Conservation (phyloP, 2,113 vertebrate genomes). For the Orientallactaga bullata region DNA sequence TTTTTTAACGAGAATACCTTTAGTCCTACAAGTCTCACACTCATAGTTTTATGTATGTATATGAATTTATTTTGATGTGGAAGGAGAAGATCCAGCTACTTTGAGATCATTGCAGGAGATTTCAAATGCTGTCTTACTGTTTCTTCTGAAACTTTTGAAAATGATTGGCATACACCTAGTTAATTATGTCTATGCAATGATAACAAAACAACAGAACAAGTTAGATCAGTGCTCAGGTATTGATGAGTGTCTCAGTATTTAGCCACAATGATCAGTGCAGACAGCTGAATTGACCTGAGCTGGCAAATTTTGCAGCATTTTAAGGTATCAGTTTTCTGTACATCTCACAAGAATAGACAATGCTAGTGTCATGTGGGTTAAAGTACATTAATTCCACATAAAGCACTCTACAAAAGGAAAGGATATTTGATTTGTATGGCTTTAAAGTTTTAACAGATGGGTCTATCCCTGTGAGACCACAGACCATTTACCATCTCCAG, state of each 20-base stretch:
- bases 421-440: conserved; percentile 81
- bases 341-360: conserved; percentile 70
- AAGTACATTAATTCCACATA: conserved; percentile 72
- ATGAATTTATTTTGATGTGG: not conserved
- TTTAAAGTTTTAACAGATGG: conserved; percentile 85
- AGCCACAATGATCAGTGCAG: not conserved
- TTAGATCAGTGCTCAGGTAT: not conserved
- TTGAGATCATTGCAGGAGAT: not conserved
- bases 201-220: conserved; percentile 28
- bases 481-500: conserved; percentile 79
- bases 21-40: not conserved
- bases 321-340: conserved; percentile 37
- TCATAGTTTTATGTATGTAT: not conserved
- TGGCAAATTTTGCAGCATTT: conserved; percentile 26
- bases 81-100: not conserved
- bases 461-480: conserved; percentile 78
- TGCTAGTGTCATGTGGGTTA: conserved; percentile 57
- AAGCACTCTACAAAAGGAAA: conserved; percentile 76
- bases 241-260: not conserved
- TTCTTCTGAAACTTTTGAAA: not conserved
- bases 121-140: not conserved
- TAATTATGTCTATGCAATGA: not conserved
- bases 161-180: not conserved
- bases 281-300: conserved; percentile 36
- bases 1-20: conserved; percentile 25